A percentile compares a stretch with the other conserved stretches of the same genome.
These are phyloP conservation scores for Hydrotaea diabolus DNA, from an alignment of 2,888 invertebrate species.

Conservation along the genomic window DNA sequence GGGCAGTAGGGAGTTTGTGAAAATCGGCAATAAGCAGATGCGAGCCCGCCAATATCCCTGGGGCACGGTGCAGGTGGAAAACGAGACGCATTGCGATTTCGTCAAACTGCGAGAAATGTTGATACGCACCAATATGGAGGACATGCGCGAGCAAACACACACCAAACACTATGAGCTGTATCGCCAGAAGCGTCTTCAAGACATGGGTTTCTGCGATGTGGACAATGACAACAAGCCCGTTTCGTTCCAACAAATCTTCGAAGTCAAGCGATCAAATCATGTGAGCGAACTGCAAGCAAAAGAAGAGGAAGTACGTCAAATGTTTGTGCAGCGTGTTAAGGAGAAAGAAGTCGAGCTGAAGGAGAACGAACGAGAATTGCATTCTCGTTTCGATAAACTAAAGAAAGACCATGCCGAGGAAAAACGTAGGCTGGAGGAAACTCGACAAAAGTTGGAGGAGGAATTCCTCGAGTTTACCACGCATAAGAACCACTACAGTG, in stretches of 20 bases:
- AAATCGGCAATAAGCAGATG: slow-evolving; percentile 97
- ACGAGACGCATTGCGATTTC: slow-evolving; percentile 99
- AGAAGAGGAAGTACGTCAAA: slow-evolving; percentile 98
- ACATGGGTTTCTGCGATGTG: slow-evolving; percentile 97
- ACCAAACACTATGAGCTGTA: slow-evolving; percentile 97
- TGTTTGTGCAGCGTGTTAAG: slow-evolving; percentile 98
- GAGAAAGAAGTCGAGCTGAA: slow-evolving; percentile 98
- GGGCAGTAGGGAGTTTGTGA: slow-evolving; percentile 97
- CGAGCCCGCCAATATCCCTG: slow-evolving; percentile 98
- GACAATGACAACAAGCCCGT: slow-evolving; percentile 93
- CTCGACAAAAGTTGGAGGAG: slow-evolving; percentile 40
- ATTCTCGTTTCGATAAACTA: slow-evolving; percentile 83
- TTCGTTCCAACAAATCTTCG: slow-evolving; percentile 97
- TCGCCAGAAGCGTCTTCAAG: slow-evolving; percentile 91
- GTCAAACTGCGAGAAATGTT: slow-evolving; percentile 99
- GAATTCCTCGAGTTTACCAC: slow-evolving; percentile 38
- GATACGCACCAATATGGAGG: slow-evolving; percentile 99
- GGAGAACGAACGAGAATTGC: slow-evolving; percentile 97
- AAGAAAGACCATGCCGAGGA: slow-evolving; percentile 47
- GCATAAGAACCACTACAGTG: slow-evolving; percentile 22
- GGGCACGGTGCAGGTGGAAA: slow-evolving; percentile 99
- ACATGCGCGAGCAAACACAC: slow-evolving; percentile 98
- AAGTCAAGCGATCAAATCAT: slow-evolving; percentile 94
- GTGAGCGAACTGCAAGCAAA: slow-evolving; percentile 95
- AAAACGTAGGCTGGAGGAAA: slow-evolving; percentile 40